These are phyloP conservation scores for Rhea americana DNA, from an alignment of 2,113 vertebrate genomes.

Conservation along the genomic window DNA sequence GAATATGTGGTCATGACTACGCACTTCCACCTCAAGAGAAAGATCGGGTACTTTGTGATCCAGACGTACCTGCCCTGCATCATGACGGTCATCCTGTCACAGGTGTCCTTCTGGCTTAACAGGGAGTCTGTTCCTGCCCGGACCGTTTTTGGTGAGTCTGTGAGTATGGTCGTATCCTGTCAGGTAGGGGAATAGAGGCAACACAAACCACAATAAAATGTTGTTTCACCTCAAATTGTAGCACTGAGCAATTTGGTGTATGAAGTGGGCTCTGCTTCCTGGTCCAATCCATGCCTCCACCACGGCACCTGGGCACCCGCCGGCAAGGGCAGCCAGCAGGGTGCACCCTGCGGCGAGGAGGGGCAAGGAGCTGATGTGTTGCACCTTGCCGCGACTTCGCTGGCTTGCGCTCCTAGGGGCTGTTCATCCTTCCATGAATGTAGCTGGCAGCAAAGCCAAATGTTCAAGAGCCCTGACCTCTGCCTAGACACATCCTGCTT, in stretches of 20 bases:
- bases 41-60: slow-evolving; percentile 99
- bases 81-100: slow-evolving; percentile 99
- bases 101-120: slow-evolving; percentile 99
- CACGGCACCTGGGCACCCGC: background rate
- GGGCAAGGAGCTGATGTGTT: background rate
- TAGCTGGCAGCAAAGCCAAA: background rate
- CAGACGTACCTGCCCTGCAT: slow-evolving; percentile 99
- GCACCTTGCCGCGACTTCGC: background rate
- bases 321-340: too few relatives aligned
- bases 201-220: background rate
- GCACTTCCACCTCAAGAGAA: slow-evolving; percentile 97
- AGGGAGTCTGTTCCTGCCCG: slow-evolving; percentile 95
- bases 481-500: background rate
- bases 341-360: too few relatives aligned
- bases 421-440: background rate
- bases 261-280: background rate
- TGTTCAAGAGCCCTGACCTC: background rate
- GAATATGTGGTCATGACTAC: slow-evolving; percentile 99
- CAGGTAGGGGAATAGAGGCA: background rate
- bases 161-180: background rate
- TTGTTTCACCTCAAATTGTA: background rate
- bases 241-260: background rate
- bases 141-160: slow-evolving; percentile 93
- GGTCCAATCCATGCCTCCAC: background rate
- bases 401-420: background rate